A percentile compares a stretch with the other conserved stretches of the same genome.
Conservation (phyloP, 2,113 vertebrate genomes). For the Oncorhynchus masou region DNA sequence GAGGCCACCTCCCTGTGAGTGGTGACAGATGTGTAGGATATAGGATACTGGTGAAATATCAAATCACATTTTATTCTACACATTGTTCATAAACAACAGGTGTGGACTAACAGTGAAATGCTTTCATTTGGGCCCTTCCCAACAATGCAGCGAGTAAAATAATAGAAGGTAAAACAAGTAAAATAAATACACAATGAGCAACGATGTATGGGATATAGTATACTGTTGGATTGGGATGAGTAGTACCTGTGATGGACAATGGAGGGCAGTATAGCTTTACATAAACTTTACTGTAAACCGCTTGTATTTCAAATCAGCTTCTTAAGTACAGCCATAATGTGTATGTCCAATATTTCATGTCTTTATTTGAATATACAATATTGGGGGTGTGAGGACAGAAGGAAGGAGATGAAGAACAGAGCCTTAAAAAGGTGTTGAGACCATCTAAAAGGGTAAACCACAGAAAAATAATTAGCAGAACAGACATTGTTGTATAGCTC, state of each 20-base stretch:
- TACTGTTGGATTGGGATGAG: background rate
- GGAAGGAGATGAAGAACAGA: background rate
- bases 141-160: too few relatives aligned
- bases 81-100: too few relatives aligned
- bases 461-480: background rate
- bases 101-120: too few relatives aligned
- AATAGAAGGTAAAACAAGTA: background rate
- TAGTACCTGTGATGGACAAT: slow-evolving; percentile 39
- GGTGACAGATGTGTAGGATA: too few relatives aligned
- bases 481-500: background rate
- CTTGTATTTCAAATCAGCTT: background rate
- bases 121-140: too few relatives aligned
- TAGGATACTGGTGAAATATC: too few relatives aligned
- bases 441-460: background rate
- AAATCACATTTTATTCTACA: too few relatives aligned
- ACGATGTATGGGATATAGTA: background rate
- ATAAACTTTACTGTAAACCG: background rate
- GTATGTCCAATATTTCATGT: background rate
- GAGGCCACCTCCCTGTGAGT: too few relatives aligned
- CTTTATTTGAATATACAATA: background rate
- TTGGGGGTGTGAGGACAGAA: slow-evolving; percentile 17
- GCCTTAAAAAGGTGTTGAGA: background rate
- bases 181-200: background rate
- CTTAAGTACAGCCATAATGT: background rate
- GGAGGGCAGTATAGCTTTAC: slow-evolving; percentile 55